Evolutionary conservation across 1,140 invertebrate species (phyloP).

Genomic region (Hyles vespertilio): DNA sequence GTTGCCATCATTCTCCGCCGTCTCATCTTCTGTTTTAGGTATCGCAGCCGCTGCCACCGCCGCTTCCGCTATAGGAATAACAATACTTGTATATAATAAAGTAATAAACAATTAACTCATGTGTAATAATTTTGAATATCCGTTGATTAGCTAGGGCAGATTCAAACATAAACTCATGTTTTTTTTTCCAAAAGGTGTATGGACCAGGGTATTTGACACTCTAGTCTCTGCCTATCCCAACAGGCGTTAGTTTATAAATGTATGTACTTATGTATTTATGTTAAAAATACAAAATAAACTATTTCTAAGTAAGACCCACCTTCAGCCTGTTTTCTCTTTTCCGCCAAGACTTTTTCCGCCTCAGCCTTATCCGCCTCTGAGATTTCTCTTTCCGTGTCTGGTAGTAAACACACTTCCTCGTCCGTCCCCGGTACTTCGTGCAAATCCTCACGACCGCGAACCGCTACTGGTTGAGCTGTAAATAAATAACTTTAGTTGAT

Average conservation of each 20-base stretch:
- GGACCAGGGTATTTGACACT: too few relatives aligned
- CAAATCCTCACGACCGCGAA: slow-evolving; percentile 34
- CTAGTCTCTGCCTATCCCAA: too few relatives aligned
- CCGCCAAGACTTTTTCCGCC: slow-evolving; percentile 74
- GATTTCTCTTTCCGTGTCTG: slow-evolving; percentile 78
- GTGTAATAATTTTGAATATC: too few relatives aligned
- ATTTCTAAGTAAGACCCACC: slow-evolving; percentile 17
- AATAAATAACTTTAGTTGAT: background rate
- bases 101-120: too few relatives aligned
- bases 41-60: slow-evolving; percentile 31
- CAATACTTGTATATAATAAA: background rate
- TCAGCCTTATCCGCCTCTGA: slow-evolving; percentile 79
- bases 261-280: too few relatives aligned
- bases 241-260: too few relatives aligned
- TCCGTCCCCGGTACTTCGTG: slow-evolving; percentile 70
- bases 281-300: too few relatives aligned
- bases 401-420: slow-evolving; percentile 77
- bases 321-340: slow-evolving; percentile 62
- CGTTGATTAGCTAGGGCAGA: too few relatives aligned
- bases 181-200: too few relatives aligned
- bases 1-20: slow-evolving; percentile 17
- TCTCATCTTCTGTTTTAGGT: slow-evolving; percentile 45
- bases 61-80: slow-evolving; percentile 25
- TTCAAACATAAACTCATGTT: too few relatives aligned
- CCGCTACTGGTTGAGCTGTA: slow-evolving; percentile 31